Base-by-base conservation (phyloP, 2,113 vertebrate genomes). In the Plotosus lineatus region DNA sequence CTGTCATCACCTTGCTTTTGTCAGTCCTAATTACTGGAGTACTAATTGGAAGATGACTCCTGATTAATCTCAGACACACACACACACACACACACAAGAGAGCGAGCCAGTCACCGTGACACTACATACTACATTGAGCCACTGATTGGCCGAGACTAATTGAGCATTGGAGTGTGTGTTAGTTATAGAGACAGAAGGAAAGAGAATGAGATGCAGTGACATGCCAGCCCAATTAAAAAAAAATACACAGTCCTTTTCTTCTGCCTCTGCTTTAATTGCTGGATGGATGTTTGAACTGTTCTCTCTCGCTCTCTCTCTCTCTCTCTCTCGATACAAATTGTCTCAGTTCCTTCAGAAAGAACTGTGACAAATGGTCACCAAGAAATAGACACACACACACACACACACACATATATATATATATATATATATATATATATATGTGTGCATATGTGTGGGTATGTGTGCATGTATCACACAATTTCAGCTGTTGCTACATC, bases 111-210 rank as follows among this genome's bases (percentile, higher is more conserved):
- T 91, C 90, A 90, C 82, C 85, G 87, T 90, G 89, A 88, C 55
- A 79, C 84, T 83, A 91, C 92, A 93, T 92, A 79, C 84, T 83
- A 91, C 92, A 93, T 92, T 92, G 88, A 91, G 74, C 87, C 78
- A 84, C 87, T 88, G 91, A 93, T 93, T 93, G 93, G 91, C 85
- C 77, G 53, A 83, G 83, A 88, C 88, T 91, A 92, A 93, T 88
- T 92, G 90, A 91, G 90, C 87, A 74, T 80, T 36, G 85, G 83
- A 71, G 56, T 83, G 82, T 85, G 82, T 71, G 85, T 82, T 82
- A 84, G 72, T 71, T 75, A 76, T 68, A 40, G 4, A 75, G 80
- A 86, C 50, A 79, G 26, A 55, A 28, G 76, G 75, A 84, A 77
- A 14, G 46, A 83, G 84, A n/a, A n/a, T n/a, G n/a, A 74, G 42